These are phyloP conservation scores for Laspeyria flexula DNA, from an alignment of 2,888 invertebrate species.

Conservation along the genomic window DNA sequence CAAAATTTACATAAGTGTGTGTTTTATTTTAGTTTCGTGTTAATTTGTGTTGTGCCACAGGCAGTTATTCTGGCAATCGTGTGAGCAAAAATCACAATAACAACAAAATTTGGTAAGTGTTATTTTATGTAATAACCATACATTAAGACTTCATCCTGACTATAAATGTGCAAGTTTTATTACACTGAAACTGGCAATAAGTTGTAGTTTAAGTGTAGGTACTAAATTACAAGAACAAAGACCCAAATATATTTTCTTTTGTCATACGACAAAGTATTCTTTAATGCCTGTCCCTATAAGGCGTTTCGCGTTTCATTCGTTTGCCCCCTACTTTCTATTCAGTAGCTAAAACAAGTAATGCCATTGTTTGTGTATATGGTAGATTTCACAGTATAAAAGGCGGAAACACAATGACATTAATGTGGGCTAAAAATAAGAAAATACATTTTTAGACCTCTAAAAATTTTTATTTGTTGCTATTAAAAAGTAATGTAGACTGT, in stretches of 20 bases:
- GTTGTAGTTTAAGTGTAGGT: no score
- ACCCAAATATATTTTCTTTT: no score
- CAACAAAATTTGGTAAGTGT: conserved; percentile 43
- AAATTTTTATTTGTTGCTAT: no score
- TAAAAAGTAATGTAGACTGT: no score
- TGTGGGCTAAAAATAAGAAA: no score
- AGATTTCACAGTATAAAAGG: not conserved
- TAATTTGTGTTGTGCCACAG: conserved; percentile 23
- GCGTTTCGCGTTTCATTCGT: no score
- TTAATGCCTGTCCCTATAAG: no score
- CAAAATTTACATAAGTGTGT: conserved; percentile 19
- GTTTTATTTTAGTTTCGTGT: conserved; percentile 16
- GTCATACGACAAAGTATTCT: no score
- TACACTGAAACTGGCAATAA: no score
- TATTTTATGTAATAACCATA: conserved; percentile 12
- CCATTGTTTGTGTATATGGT: not conserved
- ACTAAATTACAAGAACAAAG: no score
- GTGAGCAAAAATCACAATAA: conserved; percentile 33
- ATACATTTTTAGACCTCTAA: no score
- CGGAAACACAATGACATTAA: not conserved
- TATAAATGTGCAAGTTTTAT: no score
- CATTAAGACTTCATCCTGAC: not conserved
- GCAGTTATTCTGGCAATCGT: conserved; percentile 22
- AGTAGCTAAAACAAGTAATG: not conserved
- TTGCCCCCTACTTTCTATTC: not conserved